These are phyloP conservation scores for Rhynchomys soricoides DNA, from an alignment of 2,113 vertebrate genomes.

Conservation along the genomic window DNA sequence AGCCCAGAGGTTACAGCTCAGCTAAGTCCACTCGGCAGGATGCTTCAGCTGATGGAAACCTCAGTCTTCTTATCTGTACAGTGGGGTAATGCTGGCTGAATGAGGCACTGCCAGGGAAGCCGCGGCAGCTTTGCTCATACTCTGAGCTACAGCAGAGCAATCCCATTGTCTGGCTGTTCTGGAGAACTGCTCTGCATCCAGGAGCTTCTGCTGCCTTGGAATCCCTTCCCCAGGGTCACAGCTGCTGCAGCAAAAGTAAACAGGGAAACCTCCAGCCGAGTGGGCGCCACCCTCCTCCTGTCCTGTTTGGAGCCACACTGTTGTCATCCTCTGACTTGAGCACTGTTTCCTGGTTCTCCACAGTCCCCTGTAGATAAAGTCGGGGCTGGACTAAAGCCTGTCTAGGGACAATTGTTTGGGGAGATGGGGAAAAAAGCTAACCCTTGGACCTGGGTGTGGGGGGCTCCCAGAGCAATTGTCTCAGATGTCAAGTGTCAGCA, in stretches of 20 bases:
- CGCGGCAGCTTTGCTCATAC: background rate
- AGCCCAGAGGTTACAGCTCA: background rate
- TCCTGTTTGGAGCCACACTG: background rate
- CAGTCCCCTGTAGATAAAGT: background rate
- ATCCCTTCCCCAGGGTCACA: background rate
- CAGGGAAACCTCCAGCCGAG: background rate
- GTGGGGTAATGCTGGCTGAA: background rate
- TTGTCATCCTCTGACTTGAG: slow-evolving; percentile 67
- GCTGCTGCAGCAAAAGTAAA: slow-evolving; percentile 29
- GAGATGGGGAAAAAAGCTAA: slow-evolving; percentile 14
- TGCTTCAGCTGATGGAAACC: background rate
- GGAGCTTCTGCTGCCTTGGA: background rate
- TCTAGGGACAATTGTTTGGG: slow-evolving; percentile 63
- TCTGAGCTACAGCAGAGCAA: background rate
- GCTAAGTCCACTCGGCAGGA: background rate
- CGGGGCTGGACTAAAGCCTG: background rate
- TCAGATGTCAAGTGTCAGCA: slow-evolving; percentile 77
- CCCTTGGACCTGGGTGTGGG: background rate
- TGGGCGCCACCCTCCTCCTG: background rate
- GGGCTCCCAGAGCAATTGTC: slow-evolving; percentile 75
- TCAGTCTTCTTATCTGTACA: background rate
- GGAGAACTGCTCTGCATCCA: accelerated
- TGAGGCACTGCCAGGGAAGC: background rate
- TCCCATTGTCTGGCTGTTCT: background rate
- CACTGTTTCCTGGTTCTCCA: slow-evolving; percentile 64